These are phyloP conservation scores for Ernsta delagoae DNA, from an alignment of 2,888 invertebrate genomes.

Conservation along the genomic window DNA sequence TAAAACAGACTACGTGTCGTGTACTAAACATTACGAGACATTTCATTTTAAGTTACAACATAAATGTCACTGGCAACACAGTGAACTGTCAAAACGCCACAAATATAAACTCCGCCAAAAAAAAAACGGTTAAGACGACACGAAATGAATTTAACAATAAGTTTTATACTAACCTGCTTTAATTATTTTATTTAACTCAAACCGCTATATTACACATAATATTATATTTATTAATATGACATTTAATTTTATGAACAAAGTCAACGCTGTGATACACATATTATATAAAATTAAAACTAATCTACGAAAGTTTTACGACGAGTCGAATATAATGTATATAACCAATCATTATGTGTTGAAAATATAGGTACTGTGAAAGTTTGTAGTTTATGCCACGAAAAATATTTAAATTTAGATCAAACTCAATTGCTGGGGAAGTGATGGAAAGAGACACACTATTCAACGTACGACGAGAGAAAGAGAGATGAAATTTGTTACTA, in stretches of 20 bases:
- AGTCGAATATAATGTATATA: neutral
- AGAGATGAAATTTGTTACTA: too few species aligned
- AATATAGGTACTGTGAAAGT: neutral
- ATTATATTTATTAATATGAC: constrained; percentile 69
- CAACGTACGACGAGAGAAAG: constrained; percentile 1
- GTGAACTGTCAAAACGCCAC: constrained; percentile 25
- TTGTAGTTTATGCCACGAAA: constrained; percentile 23
- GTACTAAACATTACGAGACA: too few species aligned
- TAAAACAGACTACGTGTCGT: too few species aligned
- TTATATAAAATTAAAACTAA: constrained; percentile 62
- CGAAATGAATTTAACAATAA: constrained; percentile 51
- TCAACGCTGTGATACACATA: constrained; percentile 63
- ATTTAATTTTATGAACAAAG: constrained; percentile 63
- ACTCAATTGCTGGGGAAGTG: constrained; percentile 4
- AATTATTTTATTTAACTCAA: constrained; percentile 59
- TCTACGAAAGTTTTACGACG: constrained; percentile 10
- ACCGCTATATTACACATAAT: constrained; percentile 77
- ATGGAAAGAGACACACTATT: constrained; percentile 10
- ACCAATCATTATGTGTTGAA: constrained; percentile 3
- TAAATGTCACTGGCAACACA: neutral
- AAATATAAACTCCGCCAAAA: constrained; percentile 24
- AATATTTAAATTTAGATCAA: constrained; percentile 13
- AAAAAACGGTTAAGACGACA: constrained; percentile 50
- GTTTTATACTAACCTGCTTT: constrained; percentile 37
- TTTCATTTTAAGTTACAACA: too few species aligned